Evolutionary conservation across 2,797 vertebrate genomes (phyloP), one percentile per base, ranked within the genome.

Genomic region (Serranus cabrilla): DNA sequence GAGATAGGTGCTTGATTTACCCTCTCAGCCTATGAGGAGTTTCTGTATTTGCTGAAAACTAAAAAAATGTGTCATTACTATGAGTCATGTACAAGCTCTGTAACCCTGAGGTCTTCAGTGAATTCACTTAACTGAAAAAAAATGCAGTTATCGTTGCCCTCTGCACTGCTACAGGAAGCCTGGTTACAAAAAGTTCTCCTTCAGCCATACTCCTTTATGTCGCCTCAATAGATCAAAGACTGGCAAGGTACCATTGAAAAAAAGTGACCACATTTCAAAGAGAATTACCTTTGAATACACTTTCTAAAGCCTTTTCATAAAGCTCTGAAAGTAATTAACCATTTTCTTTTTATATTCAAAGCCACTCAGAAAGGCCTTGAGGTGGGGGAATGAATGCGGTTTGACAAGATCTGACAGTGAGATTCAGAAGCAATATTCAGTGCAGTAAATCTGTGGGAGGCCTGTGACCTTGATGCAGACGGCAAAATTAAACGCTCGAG

Each of bases 251-350:
- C 12, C 13, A 21, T 5, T 7, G 56, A 49, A 46, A 47, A 65
- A 59, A 18, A 69, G 65, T 54, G 31, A 56, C 20, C 46, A 57
- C 47, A 57, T 80, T 75, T 71, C 21, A 62, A 45, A 66, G 27
- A 66, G 43, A 64, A 49, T 60, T 21, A 27, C 46, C 52, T 59
- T 63, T 66, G 25, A 82, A 61, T 57, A 34, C 18, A 31, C 56
- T 71, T 69, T 68, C 65, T 61, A 57, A 80, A 71, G 76, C 74
- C 27, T 75, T 73, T 78, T 63, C 27, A 63, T 21, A 12, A 59
- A 71, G 6, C 21, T 57, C 52, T 14, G 63, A 55, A 81, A 54
- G 49, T 43, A 21, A 56, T 72, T 49, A 23, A 64, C 37, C 0
- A 0, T 0, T 20, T 76, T 72, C 0, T 0, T 0, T 20, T 76